These are phyloP conservation scores for Drosophila atripex DNA, from an alignment of 2,888 invertebrate genomes.

Conservation along the genomic window DNA sequence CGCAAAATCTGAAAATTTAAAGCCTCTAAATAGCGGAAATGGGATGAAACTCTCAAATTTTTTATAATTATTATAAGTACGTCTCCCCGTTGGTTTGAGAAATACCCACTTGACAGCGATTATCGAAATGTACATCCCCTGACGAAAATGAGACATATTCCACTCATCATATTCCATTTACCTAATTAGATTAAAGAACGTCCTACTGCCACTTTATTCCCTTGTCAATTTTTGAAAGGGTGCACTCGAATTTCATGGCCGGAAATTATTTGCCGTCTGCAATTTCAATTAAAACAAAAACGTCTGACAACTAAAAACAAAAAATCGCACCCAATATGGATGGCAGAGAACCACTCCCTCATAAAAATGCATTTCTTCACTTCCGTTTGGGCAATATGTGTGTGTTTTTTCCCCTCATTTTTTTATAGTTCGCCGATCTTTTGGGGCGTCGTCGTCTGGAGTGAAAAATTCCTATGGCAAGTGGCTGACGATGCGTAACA, in stretches of 20 bases:
- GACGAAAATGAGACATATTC: slow-evolving; percentile 12
- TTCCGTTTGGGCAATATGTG: slow-evolving; percentile 16
- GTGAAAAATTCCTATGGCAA: slow-evolving; percentile 68
- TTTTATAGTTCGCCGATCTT: slow-evolving; percentile 52
- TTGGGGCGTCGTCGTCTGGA: slow-evolving; percentile 52
- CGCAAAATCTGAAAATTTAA: no score
- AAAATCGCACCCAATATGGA: slow-evolving; percentile 22
- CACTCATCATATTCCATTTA: slow-evolving; percentile 21
- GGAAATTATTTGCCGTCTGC: slow-evolving; percentile 74
- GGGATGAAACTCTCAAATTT: neutral
- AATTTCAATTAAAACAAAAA: slow-evolving; percentile 65
- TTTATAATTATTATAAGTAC: neutral
- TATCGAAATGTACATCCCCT: slow-evolving; percentile 1
- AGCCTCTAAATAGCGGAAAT: no score
- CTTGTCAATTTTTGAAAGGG: slow-evolving; percentile 44
- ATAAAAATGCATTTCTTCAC: slow-evolving; percentile 45
- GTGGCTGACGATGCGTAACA: slow-evolving; percentile 68
- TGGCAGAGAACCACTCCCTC: slow-evolving; percentile 5
- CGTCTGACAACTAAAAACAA: neutral
- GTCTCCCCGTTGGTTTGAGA: neutral
- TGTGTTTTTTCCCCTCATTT: slow-evolving; percentile 2
- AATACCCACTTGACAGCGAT: neutral
- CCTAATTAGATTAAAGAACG: slow-evolving; percentile 71
- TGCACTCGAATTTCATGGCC: slow-evolving; percentile 72
- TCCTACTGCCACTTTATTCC: slow-evolving; percentile 36